A percentile compares a stretch with the other conserved stretches of the same genome.
Evolutionary conservation across 2,113 vertebrate genomes (phyloP).

Genomic region (Chaenocephalus aceratus): DNA sequence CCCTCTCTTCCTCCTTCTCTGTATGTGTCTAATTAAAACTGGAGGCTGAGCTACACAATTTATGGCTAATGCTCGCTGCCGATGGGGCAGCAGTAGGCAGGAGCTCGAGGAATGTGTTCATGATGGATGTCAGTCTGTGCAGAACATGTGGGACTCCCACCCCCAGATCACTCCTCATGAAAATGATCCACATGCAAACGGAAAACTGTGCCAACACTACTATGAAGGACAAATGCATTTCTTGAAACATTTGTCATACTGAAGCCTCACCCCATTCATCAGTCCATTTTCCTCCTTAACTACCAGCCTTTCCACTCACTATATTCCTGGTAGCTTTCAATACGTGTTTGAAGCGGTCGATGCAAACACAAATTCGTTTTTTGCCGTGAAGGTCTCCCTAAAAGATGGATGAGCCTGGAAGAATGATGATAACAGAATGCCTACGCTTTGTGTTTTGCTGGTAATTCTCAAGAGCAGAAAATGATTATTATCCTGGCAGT

Average conservation of each 20-base stretch:
- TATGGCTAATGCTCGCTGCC: constrained; percentile 55
- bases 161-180: constrained; percentile 49
- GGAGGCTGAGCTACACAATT: constrained; percentile 64
- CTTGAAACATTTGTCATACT: constrained; percentile 62
- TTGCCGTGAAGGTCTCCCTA: constrained; percentile 40
- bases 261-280: constrained; percentile 57
- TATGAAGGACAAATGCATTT: constrained; percentile 63
- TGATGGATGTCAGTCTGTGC: constrained; percentile 65
- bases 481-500: constrained; percentile 32
- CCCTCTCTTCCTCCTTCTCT: constrained; percentile 38
- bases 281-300: constrained; percentile 56
- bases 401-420: constrained; percentile 41
- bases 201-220: constrained; percentile 38
- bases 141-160: constrained; percentile 66
- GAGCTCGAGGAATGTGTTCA: constrained; percentile 45
- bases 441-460: constrained; percentile 33
- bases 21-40: constrained; percentile 69
- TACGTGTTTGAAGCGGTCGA: constrained; percentile 40
- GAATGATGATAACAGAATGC: constrained; percentile 25
- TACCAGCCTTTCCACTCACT: constrained; percentile 14
- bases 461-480: constrained; percentile 42
- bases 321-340: constrained; percentile 49
- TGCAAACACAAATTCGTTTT: constrained; percentile 45
- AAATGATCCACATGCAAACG: constrained; percentile 58
- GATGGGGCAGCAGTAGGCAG: constrained; percentile 57